Evolutionary conservation across 2,888 invertebrate species (phyloP), one percentile per base, ranked within the genome.

Genomic region (Orthosia incerta): DNA sequence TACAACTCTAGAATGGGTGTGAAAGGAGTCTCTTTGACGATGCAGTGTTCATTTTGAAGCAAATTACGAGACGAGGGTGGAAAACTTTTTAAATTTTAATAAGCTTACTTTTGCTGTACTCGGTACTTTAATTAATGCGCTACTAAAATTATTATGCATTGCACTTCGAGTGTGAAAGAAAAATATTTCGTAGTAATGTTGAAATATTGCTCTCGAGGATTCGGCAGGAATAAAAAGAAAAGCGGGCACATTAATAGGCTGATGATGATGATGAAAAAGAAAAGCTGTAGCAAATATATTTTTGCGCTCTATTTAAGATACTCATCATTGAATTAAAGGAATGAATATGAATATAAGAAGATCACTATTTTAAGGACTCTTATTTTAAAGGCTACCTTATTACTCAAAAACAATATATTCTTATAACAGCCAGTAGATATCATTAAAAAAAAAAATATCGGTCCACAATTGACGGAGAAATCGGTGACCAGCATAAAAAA

Each of bases 31-130:
- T 76, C n/a, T 48, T 65, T 53, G 20, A 65, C 7, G 26, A 62
- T 9, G 45, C 15, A 62, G 46, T 67, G 39, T 65, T 48, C 16
- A 63, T 60, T 66, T 39, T n/a, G 57, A 61, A 75, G 56, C 18
- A 51, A 76, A 66, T 46, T 50, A 50, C 26, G 45, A 65, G 15
- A 59, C 7, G 13, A 20, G 59, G 5, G 15, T 7, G 1, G 63
- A 48, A 39, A 13, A 39, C 26, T 53, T 57, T 61, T 55, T 0
- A 59, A 66, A 63, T 39, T 26, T 56, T 56, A 55, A 65, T 62
- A 65, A 69, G 69, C 15, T 61, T 48, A 50, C 20, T 68, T 48
- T 63, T n/a, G 13, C n/a, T 57, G 18, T 15, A 56, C 56, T 61
- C 18, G 18, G 20, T 23, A 31, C 26, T 66, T 39, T 23, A 45